These are phyloP conservation scores for Pristiophorus japonicus DNA, from an alignment of 2,113 vertebrate species.

Conservation along the genomic window DNA sequence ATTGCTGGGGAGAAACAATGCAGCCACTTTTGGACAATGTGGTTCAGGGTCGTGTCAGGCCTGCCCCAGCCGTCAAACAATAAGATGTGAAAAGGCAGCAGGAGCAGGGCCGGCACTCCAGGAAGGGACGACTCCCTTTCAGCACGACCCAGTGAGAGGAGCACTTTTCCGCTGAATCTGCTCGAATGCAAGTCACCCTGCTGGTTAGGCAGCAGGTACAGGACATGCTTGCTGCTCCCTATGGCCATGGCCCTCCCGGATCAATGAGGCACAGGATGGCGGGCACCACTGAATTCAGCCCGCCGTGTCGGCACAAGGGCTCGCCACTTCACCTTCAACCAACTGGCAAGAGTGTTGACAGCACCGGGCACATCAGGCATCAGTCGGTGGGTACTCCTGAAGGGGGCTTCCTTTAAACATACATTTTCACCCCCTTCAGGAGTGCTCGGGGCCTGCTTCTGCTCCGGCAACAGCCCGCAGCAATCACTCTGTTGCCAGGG, in stretches of 20 bases:
- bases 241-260: not conserved
- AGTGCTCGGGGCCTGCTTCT: not conserved
- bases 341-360: not conserved
- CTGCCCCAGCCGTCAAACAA: not conserved
- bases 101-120: not conserved
- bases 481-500: too few relatives aligned
- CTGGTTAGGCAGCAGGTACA: not conserved
- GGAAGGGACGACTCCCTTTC: not conserved
- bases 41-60: not conserved
- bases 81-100: not conserved
- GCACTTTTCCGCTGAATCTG: not conserved
- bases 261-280: not conserved
- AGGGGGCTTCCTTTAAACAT: not conserved
- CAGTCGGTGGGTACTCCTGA: not conserved
- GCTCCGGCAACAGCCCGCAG: too few relatives aligned
- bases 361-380: not conserved
- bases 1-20: not conserved
- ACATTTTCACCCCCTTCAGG: not conserved
- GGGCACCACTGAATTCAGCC: not conserved
- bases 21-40: not conserved
- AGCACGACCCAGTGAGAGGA: not conserved
- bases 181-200: not conserved
- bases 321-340: not conserved
- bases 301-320: not conserved
- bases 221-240: not conserved